These are phyloP conservation scores for Danio rerio DNA, from an alignment of 2,113 vertebrate species.

Conservation along the genomic window DNA sequence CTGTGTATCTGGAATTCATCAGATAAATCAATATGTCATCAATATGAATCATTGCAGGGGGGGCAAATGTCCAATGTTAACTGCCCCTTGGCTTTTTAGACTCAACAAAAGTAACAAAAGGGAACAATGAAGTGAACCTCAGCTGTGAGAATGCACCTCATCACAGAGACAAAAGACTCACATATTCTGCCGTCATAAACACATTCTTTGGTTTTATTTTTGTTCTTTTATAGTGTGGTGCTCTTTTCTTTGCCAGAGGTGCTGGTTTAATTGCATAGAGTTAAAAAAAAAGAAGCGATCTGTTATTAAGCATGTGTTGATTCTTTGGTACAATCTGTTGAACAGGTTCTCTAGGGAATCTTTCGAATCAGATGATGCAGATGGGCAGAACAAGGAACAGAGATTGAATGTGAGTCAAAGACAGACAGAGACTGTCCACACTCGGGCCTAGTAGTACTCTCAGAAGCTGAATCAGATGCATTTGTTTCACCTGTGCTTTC, in stretches of 20 bases:
- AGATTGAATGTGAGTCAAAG: neutral
- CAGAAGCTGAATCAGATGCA: neutral
- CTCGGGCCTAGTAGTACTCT: neutral
- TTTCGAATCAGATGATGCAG: slow-evolving; percentile 1
- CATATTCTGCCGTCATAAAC: slow-evolving; percentile 40
- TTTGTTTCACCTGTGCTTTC: slow-evolving; percentile 20
- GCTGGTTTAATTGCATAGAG: neutral
- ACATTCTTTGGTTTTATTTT: slow-evolving; percentile 25
- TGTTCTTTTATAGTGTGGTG: slow-evolving; percentile 1
- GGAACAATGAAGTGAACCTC: slow-evolving; percentile 33
- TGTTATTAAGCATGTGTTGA: neutral
- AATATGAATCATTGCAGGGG: neutral
- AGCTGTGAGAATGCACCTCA: slow-evolving; percentile 53
- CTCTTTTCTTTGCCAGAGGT: slow-evolving; percentile 14
- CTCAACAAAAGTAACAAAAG: slow-evolving; percentile 30
- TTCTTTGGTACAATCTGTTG: slow-evolving; percentile 20
- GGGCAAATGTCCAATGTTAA: slow-evolving; percentile 1
- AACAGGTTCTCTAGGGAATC: slow-evolving; percentile 33
- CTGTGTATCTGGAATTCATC: neutral
- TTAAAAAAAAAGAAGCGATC: neutral
- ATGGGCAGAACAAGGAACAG: neutral
- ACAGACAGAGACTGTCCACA: slow-evolving; percentile 5
- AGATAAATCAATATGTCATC: slow-evolving; percentile 29
- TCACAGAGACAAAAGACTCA: slow-evolving; percentile 43
- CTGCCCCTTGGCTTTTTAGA: slow-evolving; percentile 4